Conservation (phyloP, 2,797 vertebrate species). For the Pterois miles region DNA sequence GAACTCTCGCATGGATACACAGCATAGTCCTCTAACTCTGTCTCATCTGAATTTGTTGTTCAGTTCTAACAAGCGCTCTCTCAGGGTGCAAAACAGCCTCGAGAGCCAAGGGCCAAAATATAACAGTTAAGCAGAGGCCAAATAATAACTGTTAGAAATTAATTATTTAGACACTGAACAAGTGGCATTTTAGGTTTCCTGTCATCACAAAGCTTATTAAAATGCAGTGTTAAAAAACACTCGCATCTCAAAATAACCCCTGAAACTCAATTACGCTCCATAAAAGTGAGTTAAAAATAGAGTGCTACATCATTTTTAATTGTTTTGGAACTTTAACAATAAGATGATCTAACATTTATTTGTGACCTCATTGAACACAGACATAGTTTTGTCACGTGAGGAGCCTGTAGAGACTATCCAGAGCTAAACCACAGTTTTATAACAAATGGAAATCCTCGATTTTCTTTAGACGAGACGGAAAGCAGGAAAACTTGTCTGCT, state of each 20-base stretch:
- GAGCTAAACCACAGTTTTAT: slow-evolving; percentile 1
- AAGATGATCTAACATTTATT: slow-evolving; percentile 19
- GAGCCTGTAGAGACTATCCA: background rate
- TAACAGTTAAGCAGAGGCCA: slow-evolving; percentile 45
- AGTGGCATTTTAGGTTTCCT: slow-evolving; percentile 48
- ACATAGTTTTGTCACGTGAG: slow-evolving; percentile 7
- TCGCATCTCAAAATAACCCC: slow-evolving; percentile 7
- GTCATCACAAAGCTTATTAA: slow-evolving; percentile 36
- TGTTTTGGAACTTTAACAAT: slow-evolving; percentile 16
- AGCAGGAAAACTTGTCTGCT: slow-evolving; percentile 22
- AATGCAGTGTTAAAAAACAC: slow-evolving; percentile 17
- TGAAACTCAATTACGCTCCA: slow-evolving; percentile 27
- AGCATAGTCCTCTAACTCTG: background rate
- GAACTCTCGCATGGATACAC: background rate
- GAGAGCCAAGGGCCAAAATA: slow-evolving; percentile 38
- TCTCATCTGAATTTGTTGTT: slow-evolving; percentile 17
- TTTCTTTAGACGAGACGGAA: slow-evolving; percentile 5
- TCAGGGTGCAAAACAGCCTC: slow-evolving; percentile 8
- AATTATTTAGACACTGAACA: slow-evolving; percentile 59
- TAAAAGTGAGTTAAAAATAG: slow-evolving; percentile 7
- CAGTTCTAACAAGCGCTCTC: slow-evolving; percentile 12
- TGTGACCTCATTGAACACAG: background rate
- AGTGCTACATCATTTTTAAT: background rate
- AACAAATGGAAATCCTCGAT: background rate
- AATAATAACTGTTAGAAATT: slow-evolving; percentile 56